Conservation (phyloP, 2,797 vertebrate genomes). For the Clarias fuscus region DNA sequence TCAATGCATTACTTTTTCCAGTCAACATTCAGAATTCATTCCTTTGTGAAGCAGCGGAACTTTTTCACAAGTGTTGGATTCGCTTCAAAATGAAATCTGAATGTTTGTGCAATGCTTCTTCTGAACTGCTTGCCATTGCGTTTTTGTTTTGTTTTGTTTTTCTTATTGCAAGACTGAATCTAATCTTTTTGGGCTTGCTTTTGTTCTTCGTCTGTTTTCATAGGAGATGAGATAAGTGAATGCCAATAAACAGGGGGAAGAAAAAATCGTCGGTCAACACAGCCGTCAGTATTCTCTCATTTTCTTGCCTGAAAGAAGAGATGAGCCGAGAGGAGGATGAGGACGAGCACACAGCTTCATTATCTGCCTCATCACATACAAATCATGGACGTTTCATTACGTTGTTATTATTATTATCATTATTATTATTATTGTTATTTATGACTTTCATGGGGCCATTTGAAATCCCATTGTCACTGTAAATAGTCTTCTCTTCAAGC, state of each 20-base stretch:
- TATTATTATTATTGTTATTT: conserved; percentile 74
- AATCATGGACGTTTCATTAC: conserved; percentile 62
- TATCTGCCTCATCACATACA: conserved; percentile 59
- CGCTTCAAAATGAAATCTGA: conserved; percentile 12
- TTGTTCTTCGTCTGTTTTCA: conserved; percentile 25
- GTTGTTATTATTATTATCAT: conserved; percentile 58
- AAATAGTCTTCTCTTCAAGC: conserved; percentile 78
- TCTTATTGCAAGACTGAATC: not conserved
- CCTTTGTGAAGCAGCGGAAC: conserved; percentile 6
- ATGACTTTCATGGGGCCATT: conserved; percentile 67
- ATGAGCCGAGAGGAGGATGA: conserved; percentile 50
- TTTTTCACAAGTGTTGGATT: not conserved
- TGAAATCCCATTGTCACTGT: conserved; percentile 68
- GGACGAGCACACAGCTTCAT: conserved; percentile 56
- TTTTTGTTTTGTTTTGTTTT: not conserved
- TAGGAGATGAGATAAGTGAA: conserved; percentile 79
- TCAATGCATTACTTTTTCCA: not conserved
- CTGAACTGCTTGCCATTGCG: not conserved
- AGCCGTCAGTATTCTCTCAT: conserved; percentile 60
- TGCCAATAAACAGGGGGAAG: conserved; percentile 12
- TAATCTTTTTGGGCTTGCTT: not conserved
- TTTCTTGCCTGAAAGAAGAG: conserved; percentile 54
- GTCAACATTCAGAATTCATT: not conserved
- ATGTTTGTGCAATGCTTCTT: not conserved
- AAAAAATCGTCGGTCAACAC: conserved; percentile 33